These are phyloP conservation scores for Agrochola lychnidis DNA, from an alignment of 2,888 invertebrate species.

Conservation along the genomic window DNA sequence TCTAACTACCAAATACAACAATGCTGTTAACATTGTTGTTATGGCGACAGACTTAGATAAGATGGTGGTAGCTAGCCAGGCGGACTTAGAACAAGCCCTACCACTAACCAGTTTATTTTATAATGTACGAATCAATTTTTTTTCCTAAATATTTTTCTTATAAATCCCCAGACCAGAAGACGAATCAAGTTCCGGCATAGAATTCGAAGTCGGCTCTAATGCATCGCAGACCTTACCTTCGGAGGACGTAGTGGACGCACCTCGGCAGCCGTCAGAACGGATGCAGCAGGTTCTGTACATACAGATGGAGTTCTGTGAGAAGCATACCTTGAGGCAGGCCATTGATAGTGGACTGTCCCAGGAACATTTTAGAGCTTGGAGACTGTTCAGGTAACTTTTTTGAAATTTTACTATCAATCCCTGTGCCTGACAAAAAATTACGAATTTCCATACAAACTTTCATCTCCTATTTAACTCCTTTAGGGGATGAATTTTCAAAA, in stretches of 20 bases:
- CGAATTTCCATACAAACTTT: background rate
- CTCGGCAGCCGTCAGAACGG: conserved; percentile 69
- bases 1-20: no score
- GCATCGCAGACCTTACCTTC: conserved; percentile 81
- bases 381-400: conserved; percentile 91
- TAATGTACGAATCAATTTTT: no score
- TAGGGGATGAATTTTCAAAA: background rate
- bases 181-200: conserved; percentile 91
- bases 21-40: no score
- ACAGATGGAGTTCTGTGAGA: conserved; percentile 99
- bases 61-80: no score
- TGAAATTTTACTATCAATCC: no score
- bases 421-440: background rate
- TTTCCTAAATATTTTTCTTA: background rate
- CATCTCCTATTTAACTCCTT: no score
- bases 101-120: background rate
- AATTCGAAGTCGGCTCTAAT: conserved; percentile 90
- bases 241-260: conserved; percentile 75
- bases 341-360: conserved; percentile 95
- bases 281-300: conserved; percentile 94
- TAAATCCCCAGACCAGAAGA: conserved; percentile 82
- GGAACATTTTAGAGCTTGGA: conserved; percentile 96
- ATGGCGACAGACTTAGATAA: no score
- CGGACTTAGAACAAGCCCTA: no score
- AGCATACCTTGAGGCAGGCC: conserved; percentile 95